Conservation (phyloP, 2,113 vertebrate genomes). For the Morphnarchus princeps region DNA sequence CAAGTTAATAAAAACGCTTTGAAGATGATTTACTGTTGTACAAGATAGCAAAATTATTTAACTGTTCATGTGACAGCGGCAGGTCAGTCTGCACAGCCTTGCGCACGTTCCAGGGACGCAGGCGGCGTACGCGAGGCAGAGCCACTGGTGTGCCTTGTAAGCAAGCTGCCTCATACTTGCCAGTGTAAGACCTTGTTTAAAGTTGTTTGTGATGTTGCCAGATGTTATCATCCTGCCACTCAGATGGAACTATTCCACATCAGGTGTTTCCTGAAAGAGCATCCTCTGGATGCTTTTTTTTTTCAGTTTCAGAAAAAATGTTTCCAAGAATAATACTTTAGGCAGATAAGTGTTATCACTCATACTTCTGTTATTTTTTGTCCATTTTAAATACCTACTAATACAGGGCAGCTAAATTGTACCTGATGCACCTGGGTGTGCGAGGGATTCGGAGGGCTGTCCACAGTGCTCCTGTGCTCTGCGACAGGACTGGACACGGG, state of each 20-base stretch:
- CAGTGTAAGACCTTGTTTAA: background rate
- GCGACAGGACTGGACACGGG: fast-evolving
- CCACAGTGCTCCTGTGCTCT: background rate
- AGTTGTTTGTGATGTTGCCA: background rate
- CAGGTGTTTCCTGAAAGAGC: slow-evolving; percentile 21
- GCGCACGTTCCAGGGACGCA: fast-evolving
- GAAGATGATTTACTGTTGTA: background rate
- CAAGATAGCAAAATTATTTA: background rate
- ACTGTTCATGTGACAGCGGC: background rate
- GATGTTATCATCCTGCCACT: background rate
- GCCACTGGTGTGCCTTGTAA: background rate
- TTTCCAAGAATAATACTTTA: background rate
- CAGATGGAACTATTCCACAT: background rate
- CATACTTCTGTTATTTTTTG: background rate
- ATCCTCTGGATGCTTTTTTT: background rate
- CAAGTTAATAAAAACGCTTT: background rate
- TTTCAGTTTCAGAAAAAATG: background rate
- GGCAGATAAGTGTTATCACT: background rate
- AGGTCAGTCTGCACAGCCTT: background rate
- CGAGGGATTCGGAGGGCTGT: background rate
- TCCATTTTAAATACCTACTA: background rate
- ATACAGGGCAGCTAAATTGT: background rate
- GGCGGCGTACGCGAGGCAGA: fast-evolving
- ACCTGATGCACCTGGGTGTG: too few species aligned
- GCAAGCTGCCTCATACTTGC: background rate